Evolutionary conservation across 2,797 vertebrate genomes (phyloP).

Genomic region (Petrocephalus sullivani): DNA sequence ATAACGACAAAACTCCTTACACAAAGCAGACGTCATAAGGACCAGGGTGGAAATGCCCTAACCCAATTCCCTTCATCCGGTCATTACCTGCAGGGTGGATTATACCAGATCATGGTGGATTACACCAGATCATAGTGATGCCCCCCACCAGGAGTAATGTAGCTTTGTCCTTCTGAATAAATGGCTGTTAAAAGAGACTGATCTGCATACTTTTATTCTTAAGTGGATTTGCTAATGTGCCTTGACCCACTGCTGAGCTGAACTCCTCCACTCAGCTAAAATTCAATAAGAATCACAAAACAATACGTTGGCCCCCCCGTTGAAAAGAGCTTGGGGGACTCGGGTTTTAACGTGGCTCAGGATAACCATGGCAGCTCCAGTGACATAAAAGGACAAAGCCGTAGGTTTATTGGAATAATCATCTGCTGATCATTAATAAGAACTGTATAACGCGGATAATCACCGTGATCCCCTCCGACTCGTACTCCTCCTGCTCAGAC

Average conservation of each 20-base stretch:
- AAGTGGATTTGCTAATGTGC: neutral
- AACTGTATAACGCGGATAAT: conserved; percentile 16
- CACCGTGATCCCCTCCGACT: conserved; percentile 93
- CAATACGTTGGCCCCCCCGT: neutral
- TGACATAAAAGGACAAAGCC: neutral
- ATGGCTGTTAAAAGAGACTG: neutral
- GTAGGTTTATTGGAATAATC: neutral
- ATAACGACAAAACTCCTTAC: neutral
- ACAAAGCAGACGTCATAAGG: neutral
- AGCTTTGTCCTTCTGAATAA: neutral
- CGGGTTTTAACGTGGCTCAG: neutral
- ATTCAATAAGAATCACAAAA: neutral
- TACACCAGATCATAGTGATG: no score
- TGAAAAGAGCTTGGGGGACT: neutral
- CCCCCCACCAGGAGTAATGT: neutral
- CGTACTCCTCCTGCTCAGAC: conserved; percentile 95
- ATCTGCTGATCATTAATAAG: neutral
- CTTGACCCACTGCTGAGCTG: neutral
- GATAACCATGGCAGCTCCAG: neutral
- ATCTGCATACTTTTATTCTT: neutral
- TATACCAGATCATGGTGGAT: neutral
- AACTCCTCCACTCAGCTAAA: neutral
- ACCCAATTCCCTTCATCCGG: neutral
- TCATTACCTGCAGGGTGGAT: neutral
- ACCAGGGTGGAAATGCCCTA: neutral